A percentile compares a stretch with the other conserved stretches of the same genome.
Conservation (phyloP, 2,888 invertebrate genomes). For the Netelia fuscicornis region DNA sequence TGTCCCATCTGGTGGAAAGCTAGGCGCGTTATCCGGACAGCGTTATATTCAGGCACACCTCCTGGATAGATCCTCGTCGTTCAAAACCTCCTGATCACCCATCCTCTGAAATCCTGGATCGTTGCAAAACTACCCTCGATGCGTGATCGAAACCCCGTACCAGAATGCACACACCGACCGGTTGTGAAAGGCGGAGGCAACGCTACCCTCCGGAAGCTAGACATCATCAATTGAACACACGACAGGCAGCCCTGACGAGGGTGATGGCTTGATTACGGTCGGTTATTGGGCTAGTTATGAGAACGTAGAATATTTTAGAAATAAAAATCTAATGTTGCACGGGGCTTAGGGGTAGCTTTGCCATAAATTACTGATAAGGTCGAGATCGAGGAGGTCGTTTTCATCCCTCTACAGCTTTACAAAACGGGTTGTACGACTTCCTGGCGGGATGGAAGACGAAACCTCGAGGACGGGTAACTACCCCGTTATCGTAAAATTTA, state of each 20-base stretch:
- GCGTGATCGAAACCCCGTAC: not conserved
- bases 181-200: not conserved
- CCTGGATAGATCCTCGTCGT: not conserved
- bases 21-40: constrained; percentile 79
- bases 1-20: constrained; percentile 74
- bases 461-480: too few relatives aligned
- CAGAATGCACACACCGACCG: not conserved
- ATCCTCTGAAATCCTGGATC: not conserved
- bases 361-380: too few relatives aligned
- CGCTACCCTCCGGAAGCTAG: not conserved
- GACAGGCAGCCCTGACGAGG: not conserved
- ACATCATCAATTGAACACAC: not conserved
- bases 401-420: too few relatives aligned
- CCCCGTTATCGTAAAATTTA: too few relatives aligned
- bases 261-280: not conserved
- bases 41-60: constrained; percentile 72
- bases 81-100: constrained; percentile 45
- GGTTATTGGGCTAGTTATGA: too few relatives aligned
- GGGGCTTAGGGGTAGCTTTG: too few relatives aligned
- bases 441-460: too few relatives aligned
- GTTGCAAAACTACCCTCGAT: not conserved
- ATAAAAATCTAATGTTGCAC: too few relatives aligned
- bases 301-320: too few relatives aligned
- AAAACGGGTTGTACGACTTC: too few relatives aligned
- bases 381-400: too few relatives aligned